phyloP scores from a whole-genome alignment of 92 coral and sea anemone species.

The Bergia puertoricense region DNA sequence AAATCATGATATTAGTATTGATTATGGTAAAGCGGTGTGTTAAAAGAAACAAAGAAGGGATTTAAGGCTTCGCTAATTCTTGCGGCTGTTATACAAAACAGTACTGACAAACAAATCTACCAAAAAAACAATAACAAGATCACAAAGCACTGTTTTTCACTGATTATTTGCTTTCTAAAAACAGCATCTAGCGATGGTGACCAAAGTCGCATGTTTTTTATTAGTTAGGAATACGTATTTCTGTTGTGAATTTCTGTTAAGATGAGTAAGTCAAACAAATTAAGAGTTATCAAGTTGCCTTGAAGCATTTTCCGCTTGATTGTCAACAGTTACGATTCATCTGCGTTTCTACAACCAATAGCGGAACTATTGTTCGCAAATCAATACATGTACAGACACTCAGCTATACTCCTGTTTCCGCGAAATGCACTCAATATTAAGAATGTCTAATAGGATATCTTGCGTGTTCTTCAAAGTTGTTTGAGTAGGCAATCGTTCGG shows the following conservation, averaged over 20 bases:
- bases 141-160: background rate
- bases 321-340: background rate
- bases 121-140: too few species aligned
- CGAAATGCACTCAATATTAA: background rate
- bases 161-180: too few species aligned
- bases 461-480: too few species aligned
- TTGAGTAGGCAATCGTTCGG: background rate
- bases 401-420: too few species aligned
- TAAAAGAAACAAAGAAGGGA: too few species aligned
- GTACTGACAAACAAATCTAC: too few species aligned
- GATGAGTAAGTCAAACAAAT: background rate
- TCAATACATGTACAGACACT: background rate
- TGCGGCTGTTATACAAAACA: too few species aligned
- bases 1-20: too few species aligned
- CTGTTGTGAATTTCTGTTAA: background rate
- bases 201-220: background rate
- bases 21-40: too few species aligned
- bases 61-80: too few species aligned
- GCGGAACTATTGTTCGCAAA: background rate
- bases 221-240: too few species aligned
- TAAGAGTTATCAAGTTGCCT: background rate
- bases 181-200: background rate
- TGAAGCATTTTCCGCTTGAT: background rate
- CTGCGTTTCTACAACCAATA: background rate
- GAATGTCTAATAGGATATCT: background rate